Percentiles rank a stretch among this genome's conserved stretches.
Conservation (phyloP, 2,113 vertebrate genomes). For the Aspiorhynchus laticeps region DNA sequence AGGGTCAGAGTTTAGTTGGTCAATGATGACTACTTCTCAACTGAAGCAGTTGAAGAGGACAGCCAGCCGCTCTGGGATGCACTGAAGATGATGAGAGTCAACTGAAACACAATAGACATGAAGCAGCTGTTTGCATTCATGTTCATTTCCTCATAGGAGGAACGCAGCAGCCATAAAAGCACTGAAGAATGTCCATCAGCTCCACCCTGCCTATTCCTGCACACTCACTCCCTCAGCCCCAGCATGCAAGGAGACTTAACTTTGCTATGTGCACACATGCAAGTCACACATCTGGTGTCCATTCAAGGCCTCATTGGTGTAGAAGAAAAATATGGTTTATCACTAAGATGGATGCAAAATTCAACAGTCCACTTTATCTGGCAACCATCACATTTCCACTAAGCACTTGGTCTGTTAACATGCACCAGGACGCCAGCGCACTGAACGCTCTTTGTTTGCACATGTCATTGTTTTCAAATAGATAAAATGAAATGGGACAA, state of each 20-base stretch:
- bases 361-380: not conserved
- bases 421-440: too few species aligned
- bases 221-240: not conserved
- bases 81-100: slow-evolving; percentile 17
- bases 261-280: not conserved
- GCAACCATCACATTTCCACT: not conserved
- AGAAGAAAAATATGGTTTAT: slow-evolving; percentile 5
- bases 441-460: too few species aligned
- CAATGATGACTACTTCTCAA: not conserved
- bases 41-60: not conserved
- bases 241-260: slow-evolving; percentile 5
- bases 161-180: slow-evolving; percentile 51
- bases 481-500: too few species aligned
- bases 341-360: slow-evolving; percentile 39
- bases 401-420: slow-evolving; percentile 1
- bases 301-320: not conserved
- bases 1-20: not conserved
- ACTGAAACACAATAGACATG: slow-evolving; percentile 32
- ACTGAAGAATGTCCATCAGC: slow-evolving; percentile 34
- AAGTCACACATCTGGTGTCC: slow-evolving; percentile 41
- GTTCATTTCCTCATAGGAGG: slow-evolving; percentile 48
- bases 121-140: slow-evolving; percentile 54
- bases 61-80: not conserved
- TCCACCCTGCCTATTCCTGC: slow-evolving; percentile 45
- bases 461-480: too few species aligned